Evolutionary conservation across 2,797 vertebrate species (phyloP), one percentile per base, ranked within the genome.

Genomic region (Schizothorax lantsangensis): DNA sequence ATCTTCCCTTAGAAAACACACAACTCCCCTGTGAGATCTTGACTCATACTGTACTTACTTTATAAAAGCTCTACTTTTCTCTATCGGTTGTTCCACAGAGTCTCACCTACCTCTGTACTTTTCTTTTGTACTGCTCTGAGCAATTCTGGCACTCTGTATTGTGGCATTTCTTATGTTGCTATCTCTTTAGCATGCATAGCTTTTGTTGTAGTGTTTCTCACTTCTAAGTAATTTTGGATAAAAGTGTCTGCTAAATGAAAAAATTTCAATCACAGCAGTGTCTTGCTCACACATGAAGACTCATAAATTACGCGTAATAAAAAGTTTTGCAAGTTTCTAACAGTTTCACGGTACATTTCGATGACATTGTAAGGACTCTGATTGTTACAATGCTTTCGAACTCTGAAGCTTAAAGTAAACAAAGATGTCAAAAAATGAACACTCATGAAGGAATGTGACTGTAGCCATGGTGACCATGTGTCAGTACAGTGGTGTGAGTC

Each of bases 401-500:
- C 79, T 66, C 64, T 81, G 23, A 62, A 62, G 4, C 23, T 79
- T 12, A 43, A 62, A 66, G 38, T 43, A 45, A 36, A 66, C 40
- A 43, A 62, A 19, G 9, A 26, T 45, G 59, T 81, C 49, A 30
- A 64, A 21, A 79, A 72, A 84, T 14, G 68, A 64, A 21, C 8
- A 2, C 36, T 75, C n/a, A n/a, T 83, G 78, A 68, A 78, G 81
- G 80, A 57, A 87, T 71, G 59, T 62, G 73, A 79, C 52, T 30
- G 87, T 85, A 74, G 64, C 80, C 84, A 88, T 77, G 74, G 75
- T 52, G 85, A 79, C 85, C 62, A 78, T 78, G 80, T 6, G 59
- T 64, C 52, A 57, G 33, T 66, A 15, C 38, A 66, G n/a, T 73
- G 38, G 30, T 54, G 43, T 87, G 85, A 89, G 69, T 82, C 68